Base-by-base conservation (phyloP, 2,113 vertebrate genomes). In the Shinisaurus crocodilurus region DNA sequence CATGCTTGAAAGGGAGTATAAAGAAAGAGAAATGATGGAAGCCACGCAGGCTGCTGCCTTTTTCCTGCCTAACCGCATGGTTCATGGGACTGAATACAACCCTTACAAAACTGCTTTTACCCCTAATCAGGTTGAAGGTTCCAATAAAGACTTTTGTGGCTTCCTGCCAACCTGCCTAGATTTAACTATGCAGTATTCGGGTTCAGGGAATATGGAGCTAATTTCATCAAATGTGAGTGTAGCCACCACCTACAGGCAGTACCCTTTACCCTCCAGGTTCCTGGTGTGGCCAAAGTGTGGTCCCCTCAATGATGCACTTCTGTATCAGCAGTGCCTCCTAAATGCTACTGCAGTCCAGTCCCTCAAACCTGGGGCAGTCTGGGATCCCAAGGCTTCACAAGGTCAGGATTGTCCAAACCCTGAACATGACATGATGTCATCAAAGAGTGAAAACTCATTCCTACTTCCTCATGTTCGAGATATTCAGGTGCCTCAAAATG, bases 1-100 rank as follows among this genome's bases (percentile, higher is more conserved):
- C 95, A 99, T 99, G 99, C 96, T 99, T 95, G 99, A 99, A 96
- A 97, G 99, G 88, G 99, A 99, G 91, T 99, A 98, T 96, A 99
- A 99, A 88, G 99, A 99, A 86, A 98, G 98, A 18, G 99, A 99
- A 96, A 98, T 99, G 95, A 93, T 99, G 95, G 99, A 99, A 96
- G 98, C 97, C 82, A 97, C 97, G 74, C 98, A 98, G 97, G 96
- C 98, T 27, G 91, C 98, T 23, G 97, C 99, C 2, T 97, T 99
- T 37, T 98, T 99, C 82, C 97, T 99, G 87, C 98, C 99, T 5
- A 97, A 94, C 93, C 97, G 93, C 34, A 94, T 98, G 96, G 96
- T 98, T 0, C 98, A 98, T 7, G 98, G 98, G 69, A 95, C 98
- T 2, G 99, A 99, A 37, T 99, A 98, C 93, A 99, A 96, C 93